Evolutionary conservation across 2,113 vertebrate species (phyloP).

Genomic region (Crypturellus undulatus): DNA sequence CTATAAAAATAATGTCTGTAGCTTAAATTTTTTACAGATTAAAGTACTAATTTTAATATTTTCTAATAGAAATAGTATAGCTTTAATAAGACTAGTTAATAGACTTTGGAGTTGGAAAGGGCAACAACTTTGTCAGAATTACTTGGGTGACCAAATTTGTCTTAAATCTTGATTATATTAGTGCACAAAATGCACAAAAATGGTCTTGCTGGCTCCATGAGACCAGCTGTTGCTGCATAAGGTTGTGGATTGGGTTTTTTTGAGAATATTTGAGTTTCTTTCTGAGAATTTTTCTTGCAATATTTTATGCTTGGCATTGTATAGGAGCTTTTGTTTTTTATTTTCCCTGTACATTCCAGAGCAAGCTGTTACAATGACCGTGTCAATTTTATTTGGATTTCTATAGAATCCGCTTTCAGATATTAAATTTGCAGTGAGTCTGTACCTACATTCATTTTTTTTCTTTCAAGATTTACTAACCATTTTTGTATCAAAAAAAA

Average conservation of each 20-base stretch:
- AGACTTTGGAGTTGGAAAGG: slow-evolving; percentile 2
- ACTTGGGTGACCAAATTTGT: too few species aligned
- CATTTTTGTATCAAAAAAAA: not conserved
- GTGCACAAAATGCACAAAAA: not conserved
- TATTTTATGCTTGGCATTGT: not conserved
- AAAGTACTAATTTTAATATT: not conserved
- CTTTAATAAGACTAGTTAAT: slow-evolving; percentile 18
- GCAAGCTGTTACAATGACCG: not conserved
- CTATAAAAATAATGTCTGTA: not conserved
- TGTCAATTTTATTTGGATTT: not conserved
- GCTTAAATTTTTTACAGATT: not conserved
- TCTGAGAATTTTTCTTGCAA: not conserved
- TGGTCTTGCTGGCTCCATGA: not conserved
- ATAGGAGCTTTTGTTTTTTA: not conserved
- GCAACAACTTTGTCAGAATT: not conserved
- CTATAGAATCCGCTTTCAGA: not conserved
- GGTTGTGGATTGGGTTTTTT: not conserved
- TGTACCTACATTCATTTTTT: not conserved
- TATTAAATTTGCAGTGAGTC: not conserved
- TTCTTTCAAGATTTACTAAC: not conserved
- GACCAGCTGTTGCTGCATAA: not conserved
- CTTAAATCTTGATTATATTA: too few species aligned
- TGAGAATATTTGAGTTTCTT: not conserved
- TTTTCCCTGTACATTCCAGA: not conserved
- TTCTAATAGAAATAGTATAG: not conserved